Evolutionary conservation across 1,140 invertebrate genomes (phyloP), one percentile per base, ranked within the genome.

Genomic region (Manduca sexta): DNA sequence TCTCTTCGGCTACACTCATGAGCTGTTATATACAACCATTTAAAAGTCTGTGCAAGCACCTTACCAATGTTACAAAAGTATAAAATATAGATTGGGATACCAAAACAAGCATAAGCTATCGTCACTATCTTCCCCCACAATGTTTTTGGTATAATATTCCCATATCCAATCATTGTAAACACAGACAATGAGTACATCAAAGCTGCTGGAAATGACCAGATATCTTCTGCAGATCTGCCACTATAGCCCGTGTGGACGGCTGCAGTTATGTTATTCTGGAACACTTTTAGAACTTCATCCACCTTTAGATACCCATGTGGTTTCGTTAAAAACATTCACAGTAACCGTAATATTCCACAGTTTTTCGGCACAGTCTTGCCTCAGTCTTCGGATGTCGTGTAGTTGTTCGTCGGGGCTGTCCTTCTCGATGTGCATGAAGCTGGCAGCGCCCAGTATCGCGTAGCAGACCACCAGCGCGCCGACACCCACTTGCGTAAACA

Each of bases 101-200:
- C 97, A 56, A 99, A 91, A 0, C 97, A 93, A 0, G 97, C 96
- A 87, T 98, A 99, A 11, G 97, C 89, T 26, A 99, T 95, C 0
- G 97, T 98, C 10, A 93, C 90, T 15, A 94, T 91, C 83, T 98
- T 97, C 1, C 97, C 97, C 92, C 93, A 94, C 0, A 91, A 86
- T 0, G 97, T 98, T 66, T 93, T 92, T 0, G 97, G 97, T 3
- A 97, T 93, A 68, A 98, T 91, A 82, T 98, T 97, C 0, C 97
- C 97, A 79, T 98, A 98, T 1, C 97, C 97, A 57, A 96, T 95
- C 94, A 96, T 96, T 2, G 95, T 96, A 66, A 96, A 95, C 1
- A 96, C 91, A 12, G 94, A 95, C 0, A 96, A 74, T 17, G 92
- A 95, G 68, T 93, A 97, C 94, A 96, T 96, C 2, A 96, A 74